Base-by-base conservation (phyloP, 2,113 vertebrate species). In the Fregata magnificens region DNA sequence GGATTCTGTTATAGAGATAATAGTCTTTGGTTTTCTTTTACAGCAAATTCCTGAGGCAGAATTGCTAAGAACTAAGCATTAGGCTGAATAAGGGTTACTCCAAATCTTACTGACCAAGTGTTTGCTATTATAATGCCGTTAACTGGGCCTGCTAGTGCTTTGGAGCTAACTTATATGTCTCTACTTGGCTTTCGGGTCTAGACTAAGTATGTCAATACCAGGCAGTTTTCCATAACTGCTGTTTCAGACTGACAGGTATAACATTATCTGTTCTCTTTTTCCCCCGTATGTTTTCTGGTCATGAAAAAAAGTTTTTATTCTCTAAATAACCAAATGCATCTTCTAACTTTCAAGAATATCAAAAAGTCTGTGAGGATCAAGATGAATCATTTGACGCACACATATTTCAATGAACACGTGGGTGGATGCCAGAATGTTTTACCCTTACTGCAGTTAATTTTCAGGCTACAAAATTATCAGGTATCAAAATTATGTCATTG, bases 251-350 rank as follows among this genome's bases (percentile, higher is more conserved):
- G 86, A 44, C 76, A 94, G 88, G 62, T 72, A 88, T 90, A 94
- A 94, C 49, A 79, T 71, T 79, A 69, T 69, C 87, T 79, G 52
- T 74, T 79, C 65, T 79, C 52, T 65, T 67, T 38, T 55, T 28
- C 6, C 8, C 13, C 45, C 2, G 2, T 88, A 66, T 63, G 50
- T 82, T 91, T 91, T 78, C 26, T 67, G 50, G 32, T 47, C 3
- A 2, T 45, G 28, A 55, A 91, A 70, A 53, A 52, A 34, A 31
- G 6, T 11, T 92, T 71, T 42, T 34, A 24, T 52, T 91, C 77
- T 86, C 56, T 89, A 94, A 96, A 94, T 94, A 94, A 79, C 70
- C 49, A 94, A 85, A 80, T 17, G 10, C 19, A 45, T 72, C 56
- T 71, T 78, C 69, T 67, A 56, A 72, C 26, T 87, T 94, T 78